A percentile compares a stretch with the other conserved stretches of the same genome.
These are phyloP conservation scores for Dynastes grantii DNA, from an alignment of 2,888 invertebrate genomes.

Conservation along the genomic window DNA sequence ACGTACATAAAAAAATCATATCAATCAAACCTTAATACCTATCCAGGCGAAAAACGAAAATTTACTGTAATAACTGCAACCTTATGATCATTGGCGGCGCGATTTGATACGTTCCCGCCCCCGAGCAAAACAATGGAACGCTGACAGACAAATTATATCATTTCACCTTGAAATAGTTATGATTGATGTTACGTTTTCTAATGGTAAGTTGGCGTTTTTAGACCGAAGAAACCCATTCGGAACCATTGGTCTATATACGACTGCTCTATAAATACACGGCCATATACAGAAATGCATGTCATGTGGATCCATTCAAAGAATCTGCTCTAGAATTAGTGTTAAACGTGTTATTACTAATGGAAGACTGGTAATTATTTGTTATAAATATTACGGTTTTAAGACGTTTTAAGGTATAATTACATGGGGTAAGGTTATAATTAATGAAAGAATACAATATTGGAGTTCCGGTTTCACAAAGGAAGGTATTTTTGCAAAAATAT, in stretches of 20 bases:
- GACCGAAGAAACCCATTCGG: not conserved
- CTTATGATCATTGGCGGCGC: slow-evolving; percentile 41
- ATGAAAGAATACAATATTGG: too few relatives aligned
- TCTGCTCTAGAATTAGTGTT: slow-evolving; percentile 1
- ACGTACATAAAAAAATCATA: not conserved
- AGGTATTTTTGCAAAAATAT: too few relatives aligned
- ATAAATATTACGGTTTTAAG: slow-evolving; percentile 7
- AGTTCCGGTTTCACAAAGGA: too few relatives aligned
- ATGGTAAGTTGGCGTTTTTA: not conserved
- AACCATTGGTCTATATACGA: not conserved
- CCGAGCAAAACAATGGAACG: slow-evolving; percentile 54
- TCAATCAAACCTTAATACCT: slow-evolving; percentile 12
- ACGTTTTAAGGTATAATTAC: not conserved
- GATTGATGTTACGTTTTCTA: slow-evolving; percentile 40
- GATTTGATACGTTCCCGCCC: slow-evolving; percentile 48
- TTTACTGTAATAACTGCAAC: slow-evolving; percentile 30
- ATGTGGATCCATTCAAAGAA: too few relatives aligned
- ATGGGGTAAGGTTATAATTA: not conserved
- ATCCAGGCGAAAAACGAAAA: slow-evolving; percentile 18
- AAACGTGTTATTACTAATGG: not conserved
- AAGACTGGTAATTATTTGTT: slow-evolving; percentile 3
- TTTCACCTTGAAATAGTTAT: slow-evolving; percentile 49
- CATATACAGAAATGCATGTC: not conserved
- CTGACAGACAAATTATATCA: slow-evolving; percentile 56
- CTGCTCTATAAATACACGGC: not conserved